A percentile compares a stretch with the other conserved stretches of the same genome.
phyloP scores from a whole-genome alignment of 2,888 invertebrate genomes.

The Girardia tigrina region DNA sequence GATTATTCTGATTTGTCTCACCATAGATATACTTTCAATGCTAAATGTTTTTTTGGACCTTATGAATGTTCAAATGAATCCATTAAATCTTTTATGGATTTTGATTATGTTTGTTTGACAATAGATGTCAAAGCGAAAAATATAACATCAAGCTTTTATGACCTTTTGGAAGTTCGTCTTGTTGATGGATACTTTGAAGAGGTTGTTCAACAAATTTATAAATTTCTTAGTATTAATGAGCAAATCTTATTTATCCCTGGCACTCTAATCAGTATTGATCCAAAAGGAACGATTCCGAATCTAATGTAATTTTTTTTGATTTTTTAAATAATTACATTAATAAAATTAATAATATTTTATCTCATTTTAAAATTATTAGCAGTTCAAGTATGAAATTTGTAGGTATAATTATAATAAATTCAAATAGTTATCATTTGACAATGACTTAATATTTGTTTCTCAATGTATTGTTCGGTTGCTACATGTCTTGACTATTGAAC shows the following conservation, averaged over 20 bases:
- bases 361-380: no score
- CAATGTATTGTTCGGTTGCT: no score
- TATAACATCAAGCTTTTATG: neutral
- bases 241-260: neutral
- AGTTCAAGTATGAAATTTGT: no score
- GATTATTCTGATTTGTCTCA: neutral
- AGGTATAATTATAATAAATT: no score
- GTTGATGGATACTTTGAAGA: constrained; percentile 23
- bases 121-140: neutral
- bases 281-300: constrained; percentile 9
- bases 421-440: no score
- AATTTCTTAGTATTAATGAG: neutral
- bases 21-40: neutral
- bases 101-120: neutral
- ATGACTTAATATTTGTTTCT: no score
- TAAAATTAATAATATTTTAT: no score
- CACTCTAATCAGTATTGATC: neutral
- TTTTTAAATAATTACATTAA: neutral
- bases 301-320: neutral
- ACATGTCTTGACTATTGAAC: no score
- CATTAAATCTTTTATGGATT: neutral
- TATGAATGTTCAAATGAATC: neutral
- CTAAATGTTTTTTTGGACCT: neutral
- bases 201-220: neutral
- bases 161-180: neutral